phyloP scores from a whole-genome alignment of 2,888 invertebrate genomes.

The Eupithecia subfuscata region DNA sequence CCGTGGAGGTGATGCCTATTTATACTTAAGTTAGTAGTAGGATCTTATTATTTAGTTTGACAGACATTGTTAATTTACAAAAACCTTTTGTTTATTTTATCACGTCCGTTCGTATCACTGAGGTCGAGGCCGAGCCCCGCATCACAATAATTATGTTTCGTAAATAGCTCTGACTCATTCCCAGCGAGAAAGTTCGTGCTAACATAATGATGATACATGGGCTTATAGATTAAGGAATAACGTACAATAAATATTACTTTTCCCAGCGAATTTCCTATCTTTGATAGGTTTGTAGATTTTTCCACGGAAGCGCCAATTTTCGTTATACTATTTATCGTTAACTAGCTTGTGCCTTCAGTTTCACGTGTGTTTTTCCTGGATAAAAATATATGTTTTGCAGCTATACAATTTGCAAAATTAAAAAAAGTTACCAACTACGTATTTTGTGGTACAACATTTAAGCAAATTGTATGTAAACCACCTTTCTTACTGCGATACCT shows the following conservation, averaged over 20 bases:
- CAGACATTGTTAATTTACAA: background rate
- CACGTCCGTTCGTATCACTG: slow-evolving; percentile 35
- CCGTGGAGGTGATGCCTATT: no score
- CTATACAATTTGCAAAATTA: no score
- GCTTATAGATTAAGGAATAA: slow-evolving; percentile 38
- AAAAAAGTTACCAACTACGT: background rate
- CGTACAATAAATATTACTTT: slow-evolving; percentile 29
- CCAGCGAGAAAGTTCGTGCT: slow-evolving; percentile 42
- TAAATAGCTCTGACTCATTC: slow-evolving; percentile 44
- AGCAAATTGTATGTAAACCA: background rate
- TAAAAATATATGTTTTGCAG: background rate
- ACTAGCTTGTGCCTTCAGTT: no score
- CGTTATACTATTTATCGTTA: background rate
- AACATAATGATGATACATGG: slow-evolving; percentile 38
- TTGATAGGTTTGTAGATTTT: background rate
- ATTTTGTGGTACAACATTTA: background rate
- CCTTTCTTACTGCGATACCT: background rate
- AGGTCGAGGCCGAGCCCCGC: slow-evolving; percentile 24
- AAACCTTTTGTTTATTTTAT: slow-evolving; percentile 17
- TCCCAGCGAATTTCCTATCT: background rate
- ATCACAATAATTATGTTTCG: slow-evolving; percentile 41
- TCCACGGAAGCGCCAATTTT: background rate
- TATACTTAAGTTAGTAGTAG: background rate
- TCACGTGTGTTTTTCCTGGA: background rate
- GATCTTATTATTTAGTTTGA: background rate